A percentile compares a stretch with the other conserved stretches of the same genome.
Evolutionary conservation across 2,113 vertebrate species (phyloP).

Genomic region (Lepus americanus): DNA sequence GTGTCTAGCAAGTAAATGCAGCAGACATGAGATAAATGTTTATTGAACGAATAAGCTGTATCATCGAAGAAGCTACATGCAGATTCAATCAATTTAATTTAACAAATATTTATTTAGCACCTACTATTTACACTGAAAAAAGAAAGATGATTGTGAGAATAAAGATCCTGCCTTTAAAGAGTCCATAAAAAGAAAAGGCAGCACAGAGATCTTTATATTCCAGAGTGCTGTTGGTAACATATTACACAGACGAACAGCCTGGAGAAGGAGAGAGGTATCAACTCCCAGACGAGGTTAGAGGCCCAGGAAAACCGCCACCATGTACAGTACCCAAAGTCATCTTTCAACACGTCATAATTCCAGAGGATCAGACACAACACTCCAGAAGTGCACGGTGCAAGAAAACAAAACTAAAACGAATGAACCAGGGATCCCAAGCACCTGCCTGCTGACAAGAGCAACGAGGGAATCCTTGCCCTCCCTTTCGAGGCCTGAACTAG

Average conservation of each 20-base stretch:
- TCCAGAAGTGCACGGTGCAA: neutral
- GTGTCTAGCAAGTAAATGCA: neutral
- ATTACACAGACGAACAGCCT: neutral
- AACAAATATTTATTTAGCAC: slow-evolving; percentile 67
- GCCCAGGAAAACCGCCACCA: neutral
- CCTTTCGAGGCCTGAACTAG: neutral
- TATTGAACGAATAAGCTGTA: slow-evolving; percentile 19
- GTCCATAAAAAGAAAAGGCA: neutral
- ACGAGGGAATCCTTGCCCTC: neutral
- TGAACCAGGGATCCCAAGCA: neutral
- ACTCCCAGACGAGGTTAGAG: slow-evolving; percentile 1
- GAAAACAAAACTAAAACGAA: neutral
- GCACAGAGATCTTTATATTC: neutral
- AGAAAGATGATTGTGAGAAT: neutral
- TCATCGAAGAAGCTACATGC: slow-evolving; percentile 6
- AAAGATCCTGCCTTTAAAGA: neutral
- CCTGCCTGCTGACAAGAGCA: neutral
- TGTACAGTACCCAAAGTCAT: neutral
- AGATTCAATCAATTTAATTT: slow-evolving; percentile 60
- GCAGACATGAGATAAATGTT: slow-evolving; percentile 32
- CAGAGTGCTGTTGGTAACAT: neutral
- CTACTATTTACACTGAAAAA: slow-evolving; percentile 32
- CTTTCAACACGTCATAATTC: neutral
- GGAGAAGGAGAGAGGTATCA: neutral
- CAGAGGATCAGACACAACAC: neutral